phyloP scores from a whole-genome alignment of 2,113 vertebrate genomes.

The Tragelaphus scriptus region DNA sequence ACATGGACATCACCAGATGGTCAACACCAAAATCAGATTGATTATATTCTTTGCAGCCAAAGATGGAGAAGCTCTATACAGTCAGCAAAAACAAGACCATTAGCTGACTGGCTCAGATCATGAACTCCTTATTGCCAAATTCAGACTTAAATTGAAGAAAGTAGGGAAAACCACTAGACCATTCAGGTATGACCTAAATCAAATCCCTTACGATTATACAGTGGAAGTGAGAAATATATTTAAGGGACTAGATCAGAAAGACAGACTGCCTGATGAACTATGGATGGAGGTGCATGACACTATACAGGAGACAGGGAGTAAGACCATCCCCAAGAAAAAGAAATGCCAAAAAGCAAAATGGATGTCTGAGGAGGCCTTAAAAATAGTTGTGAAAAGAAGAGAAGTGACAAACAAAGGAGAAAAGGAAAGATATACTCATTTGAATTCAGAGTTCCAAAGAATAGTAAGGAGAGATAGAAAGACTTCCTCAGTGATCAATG shows the following conservation, averaged over 20 bases:
- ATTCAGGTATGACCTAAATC: not conserved
- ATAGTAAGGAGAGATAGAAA: not conserved
- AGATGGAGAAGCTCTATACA: not conserved
- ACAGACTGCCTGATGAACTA: not conserved
- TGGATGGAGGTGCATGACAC: not conserved
- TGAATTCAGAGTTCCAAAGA: not conserved
- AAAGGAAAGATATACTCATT: not conserved
- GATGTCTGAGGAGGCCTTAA: not conserved
- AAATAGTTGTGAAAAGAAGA: not conserved
- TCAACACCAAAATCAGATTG: not conserved
- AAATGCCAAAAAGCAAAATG: not conserved
- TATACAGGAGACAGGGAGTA: not conserved
- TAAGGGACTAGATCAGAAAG: not conserved
- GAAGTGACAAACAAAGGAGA: not conserved
- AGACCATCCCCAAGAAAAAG: not conserved
- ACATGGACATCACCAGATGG: not conserved
- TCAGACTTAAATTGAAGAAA: not conserved
- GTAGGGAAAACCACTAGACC: not conserved
- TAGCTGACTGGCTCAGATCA: not conserved
- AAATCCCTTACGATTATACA: not conserved
- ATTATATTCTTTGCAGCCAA: not conserved
- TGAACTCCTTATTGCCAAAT: not conserved
- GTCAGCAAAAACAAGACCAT: not conserved
- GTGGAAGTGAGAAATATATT: not conserved
- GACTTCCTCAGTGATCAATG: not conserved